Evolutionary conservation across 2,888 invertebrate genomes (phyloP).

Genomic region (Arenicola marina): DNA sequence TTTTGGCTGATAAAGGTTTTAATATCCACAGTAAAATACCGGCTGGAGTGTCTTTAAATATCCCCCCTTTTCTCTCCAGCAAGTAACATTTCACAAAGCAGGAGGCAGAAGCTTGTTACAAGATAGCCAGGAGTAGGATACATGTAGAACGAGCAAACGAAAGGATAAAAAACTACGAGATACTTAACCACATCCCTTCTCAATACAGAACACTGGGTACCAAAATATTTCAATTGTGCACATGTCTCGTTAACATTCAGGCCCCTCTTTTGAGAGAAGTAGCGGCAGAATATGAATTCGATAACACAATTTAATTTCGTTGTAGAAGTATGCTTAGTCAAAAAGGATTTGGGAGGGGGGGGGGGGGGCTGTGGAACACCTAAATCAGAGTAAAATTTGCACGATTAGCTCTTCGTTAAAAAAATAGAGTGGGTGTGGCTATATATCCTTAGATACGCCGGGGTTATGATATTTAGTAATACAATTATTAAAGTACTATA

Average conservation of each 20-base stretch:
- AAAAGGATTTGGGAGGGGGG: too few species aligned
- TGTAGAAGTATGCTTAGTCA: too few species aligned
- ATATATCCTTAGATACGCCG: too few species aligned
- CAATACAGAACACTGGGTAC: background rate
- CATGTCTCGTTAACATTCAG: constrained; percentile 1
- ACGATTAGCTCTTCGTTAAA: too few species aligned
- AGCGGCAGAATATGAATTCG: background rate
- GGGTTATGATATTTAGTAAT: too few species aligned
- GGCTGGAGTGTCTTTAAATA: background rate
- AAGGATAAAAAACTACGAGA: constrained; percentile 1
- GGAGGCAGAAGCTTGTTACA: background rate
- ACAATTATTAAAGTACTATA: too few species aligned
- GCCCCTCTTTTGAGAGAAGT: constrained; percentile 6
- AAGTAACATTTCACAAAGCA: constrained; percentile 4
- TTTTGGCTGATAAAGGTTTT: constrained; percentile 10
- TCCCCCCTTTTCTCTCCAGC: constrained; percentile 2
- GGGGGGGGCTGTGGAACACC: too few species aligned
- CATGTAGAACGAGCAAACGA: constrained; percentile 10
- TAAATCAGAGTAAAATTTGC: too few species aligned
- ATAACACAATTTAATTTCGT: too few species aligned
- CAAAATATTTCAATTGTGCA: constrained; percentile 8
- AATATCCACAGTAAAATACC: background rate
- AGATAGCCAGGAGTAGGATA: constrained; percentile 8
- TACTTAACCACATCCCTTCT: constrained; percentile 3
- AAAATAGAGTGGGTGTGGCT: too few species aligned